These are phyloP conservation scores for Herpailurus yagouaroundi DNA, from an alignment of 2,113 vertebrate genomes.

Conservation along the genomic window DNA sequence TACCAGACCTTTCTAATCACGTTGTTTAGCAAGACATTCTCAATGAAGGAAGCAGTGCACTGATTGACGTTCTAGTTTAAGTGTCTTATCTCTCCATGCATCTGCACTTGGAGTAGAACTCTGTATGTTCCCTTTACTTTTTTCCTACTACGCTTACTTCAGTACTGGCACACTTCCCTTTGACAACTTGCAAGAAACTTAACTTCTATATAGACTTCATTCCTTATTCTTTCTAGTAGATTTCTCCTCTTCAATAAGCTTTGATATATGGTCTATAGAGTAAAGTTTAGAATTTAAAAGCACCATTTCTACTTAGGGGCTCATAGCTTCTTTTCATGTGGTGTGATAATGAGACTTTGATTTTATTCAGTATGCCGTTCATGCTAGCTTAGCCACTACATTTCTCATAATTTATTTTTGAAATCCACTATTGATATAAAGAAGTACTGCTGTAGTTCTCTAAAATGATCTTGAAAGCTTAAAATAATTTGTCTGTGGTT, in stretches of 20 bases:
- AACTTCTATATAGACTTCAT: constrained; percentile 78
- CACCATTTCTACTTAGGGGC: constrained; percentile 54
- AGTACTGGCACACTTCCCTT: constrained; percentile 77
- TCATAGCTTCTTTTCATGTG: constrained; percentile 68
- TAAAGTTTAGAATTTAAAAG: constrained; percentile 81
- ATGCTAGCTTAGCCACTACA: constrained; percentile 59
- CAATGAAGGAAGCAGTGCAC: not conserved
- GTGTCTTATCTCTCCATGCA: not conserved
- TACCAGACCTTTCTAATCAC: not conserved
- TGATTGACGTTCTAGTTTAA: not conserved
- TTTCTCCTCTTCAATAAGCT: constrained; percentile 74
- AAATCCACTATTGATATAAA: constrained; percentile 73
- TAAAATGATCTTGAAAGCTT: constrained; percentile 69
- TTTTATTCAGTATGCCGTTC: constrained; percentile 74
- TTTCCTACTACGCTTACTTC: constrained; percentile 71
- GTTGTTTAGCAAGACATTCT: constrained; percentile 53
- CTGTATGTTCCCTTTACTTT: constrained; percentile 45
- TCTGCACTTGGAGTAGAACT: constrained; percentile 45
- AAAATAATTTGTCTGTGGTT: constrained; percentile 66
- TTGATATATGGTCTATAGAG: constrained; percentile 73
- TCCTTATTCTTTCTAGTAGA: constrained; percentile 80
- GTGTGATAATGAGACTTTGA: constrained; percentile 74
- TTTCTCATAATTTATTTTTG: constrained; percentile 78
- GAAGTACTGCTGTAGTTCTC: constrained; percentile 36
- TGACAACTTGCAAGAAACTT: constrained; percentile 82